A percentile compares a stretch with the other conserved stretches of the same genome.
These are phyloP conservation scores for Actenoides hombroni DNA, from an alignment of 2,113 vertebrate species.

Conservation along the genomic window DNA sequence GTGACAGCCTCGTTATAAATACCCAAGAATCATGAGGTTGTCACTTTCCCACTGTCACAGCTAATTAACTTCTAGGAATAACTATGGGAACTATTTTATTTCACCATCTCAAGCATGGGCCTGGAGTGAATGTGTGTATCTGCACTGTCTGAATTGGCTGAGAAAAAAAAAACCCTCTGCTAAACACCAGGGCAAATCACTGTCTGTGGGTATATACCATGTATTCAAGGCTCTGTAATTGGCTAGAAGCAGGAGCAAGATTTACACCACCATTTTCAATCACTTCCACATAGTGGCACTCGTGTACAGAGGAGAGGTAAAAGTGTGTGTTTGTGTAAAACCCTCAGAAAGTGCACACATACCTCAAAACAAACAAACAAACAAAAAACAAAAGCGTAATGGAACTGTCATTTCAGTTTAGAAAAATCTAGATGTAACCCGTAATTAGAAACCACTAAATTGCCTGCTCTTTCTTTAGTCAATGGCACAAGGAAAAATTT, in stretches of 20 bases:
- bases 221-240: not conserved
- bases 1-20: slow-evolving; percentile 67
- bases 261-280: not conserved
- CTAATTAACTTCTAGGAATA: slow-evolving; percentile 74
- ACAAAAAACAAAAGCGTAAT: not conserved
- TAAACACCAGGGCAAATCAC: not conserved
- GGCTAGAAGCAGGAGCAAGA: not conserved
- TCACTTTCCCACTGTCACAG: slow-evolving; percentile 74
- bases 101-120: slow-evolving; percentile 2
- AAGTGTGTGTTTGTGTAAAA: not conserved
- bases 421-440: not conserved
- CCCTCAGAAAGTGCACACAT: not conserved
- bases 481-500: not conserved
- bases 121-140: not conserved
- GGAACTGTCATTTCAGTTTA: not conserved
- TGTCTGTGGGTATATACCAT: not conserved
- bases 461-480: not conserved
- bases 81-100: slow-evolving; percentile 65
- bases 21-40: slow-evolving; percentile 66
- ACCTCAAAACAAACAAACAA: not conserved
- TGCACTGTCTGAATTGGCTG: not conserved
- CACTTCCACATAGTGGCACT: not conserved
- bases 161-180: slow-evolving; percentile 24
- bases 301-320: not conserved
- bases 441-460: slow-evolving; percentile 6